Percentiles rank a stretch among this genome's conserved stretches.
phyloP scores from a whole-genome alignment of 2,797 vertebrate species.

The Amniataba percoides region DNA sequence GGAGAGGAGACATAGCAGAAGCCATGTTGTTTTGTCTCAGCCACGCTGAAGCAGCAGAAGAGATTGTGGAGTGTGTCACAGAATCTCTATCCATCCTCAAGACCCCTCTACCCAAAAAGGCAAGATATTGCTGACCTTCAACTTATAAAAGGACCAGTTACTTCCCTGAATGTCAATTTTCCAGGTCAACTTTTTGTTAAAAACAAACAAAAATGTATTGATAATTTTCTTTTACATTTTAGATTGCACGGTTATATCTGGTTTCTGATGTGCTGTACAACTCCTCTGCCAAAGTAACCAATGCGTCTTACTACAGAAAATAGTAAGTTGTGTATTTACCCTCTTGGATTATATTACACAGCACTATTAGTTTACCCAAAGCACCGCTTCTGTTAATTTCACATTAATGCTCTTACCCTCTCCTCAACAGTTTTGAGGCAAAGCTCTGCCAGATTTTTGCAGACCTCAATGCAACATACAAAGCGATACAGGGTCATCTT shows the following conservation, averaged over 20 bases:
- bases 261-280: conserved; percentile 99
- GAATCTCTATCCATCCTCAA: conserved; percentile 98
- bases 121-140: conserved; percentile 28
- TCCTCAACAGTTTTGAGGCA: conserved; percentile 92
- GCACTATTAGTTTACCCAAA: neutral
- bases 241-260: conserved; percentile 98
- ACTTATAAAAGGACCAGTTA: neutral
- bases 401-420: conserved; percentile 1
- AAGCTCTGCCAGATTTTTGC: conserved; percentile 98
- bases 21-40: conserved; percentile 98
- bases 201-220: no score
- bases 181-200: neutral
- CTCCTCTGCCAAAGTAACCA: conserved; percentile 98
- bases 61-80: conserved; percentile 97
- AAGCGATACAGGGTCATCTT: conserved; percentile 97
- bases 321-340: conserved; percentile 90
- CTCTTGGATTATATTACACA: no score
- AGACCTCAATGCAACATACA: conserved; percentile 97
- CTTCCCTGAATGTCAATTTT: neutral
- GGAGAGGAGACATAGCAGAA: conserved; percentile 95
- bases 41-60: conserved; percentile 96
- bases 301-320: conserved; percentile 99
- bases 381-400: neutral
- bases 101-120: conserved; percentile 99
- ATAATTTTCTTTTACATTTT: conserved; percentile 50